Base-by-base conservation (phyloP, 2,888 invertebrate species). In the Drosophila paramelanica region DNA sequence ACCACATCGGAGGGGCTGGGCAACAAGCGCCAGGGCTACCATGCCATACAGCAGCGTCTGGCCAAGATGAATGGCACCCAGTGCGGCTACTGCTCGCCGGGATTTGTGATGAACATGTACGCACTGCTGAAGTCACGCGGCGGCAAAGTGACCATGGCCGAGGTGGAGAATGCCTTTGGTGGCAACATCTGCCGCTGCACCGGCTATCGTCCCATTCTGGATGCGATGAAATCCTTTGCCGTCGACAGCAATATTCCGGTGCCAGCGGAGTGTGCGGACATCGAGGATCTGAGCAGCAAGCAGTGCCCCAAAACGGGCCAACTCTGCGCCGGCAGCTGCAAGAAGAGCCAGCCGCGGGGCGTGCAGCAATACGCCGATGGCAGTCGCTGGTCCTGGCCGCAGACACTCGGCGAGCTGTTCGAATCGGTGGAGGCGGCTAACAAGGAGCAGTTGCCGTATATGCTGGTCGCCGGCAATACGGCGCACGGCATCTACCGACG, bases 121-220 rank as follows among this genome's bases (percentile, higher is more conserved):
- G 94, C 94, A 42, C 81, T 95, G 31, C 89, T 93, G 39, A 92
- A 93, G 83, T 91, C 93, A 0, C 93, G 93, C 64, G 77, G 74
- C 3, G 93, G 94, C 38, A 92, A 93, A 20, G 81, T 95, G 27
- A 94, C 94, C 1, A 94, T 94, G 93, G 92, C 93, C 73, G 95
- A 96, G 79, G 93, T 96, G 11, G 96, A 96, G 90, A 95, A 96
- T 82, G 94, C 95, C 0, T 96, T 96, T 81, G 96, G 96, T 7
- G 94, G 96, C 51, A 96, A 96, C 76, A 95, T 96, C 31, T 97
- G 97, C 78, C 93, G 97, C 56, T 97, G 97, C 83, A 97, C 96
- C 0, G 96, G 96, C 0, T 96, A 96, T 88, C 93, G 96, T 5
- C 94, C 96, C 0, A 97, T 97, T 67, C 93, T 96, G 50, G 96